phyloP scores from a whole-genome alignment of 2,797 vertebrate species.

The Diglossa cyanea region DNA sequence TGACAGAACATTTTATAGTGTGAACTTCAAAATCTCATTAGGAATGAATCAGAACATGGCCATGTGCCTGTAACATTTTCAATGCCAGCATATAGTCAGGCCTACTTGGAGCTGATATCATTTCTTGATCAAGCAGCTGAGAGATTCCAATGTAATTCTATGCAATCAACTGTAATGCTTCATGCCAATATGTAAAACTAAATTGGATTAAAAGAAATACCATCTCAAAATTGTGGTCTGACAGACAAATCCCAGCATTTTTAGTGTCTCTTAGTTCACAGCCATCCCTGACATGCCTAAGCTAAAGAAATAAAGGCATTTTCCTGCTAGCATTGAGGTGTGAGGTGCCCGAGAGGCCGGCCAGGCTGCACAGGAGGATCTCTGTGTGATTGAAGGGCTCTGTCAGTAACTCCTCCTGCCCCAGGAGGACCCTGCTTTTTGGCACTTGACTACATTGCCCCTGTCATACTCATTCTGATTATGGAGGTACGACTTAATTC shows the following conservation, averaged over 20 bases:
- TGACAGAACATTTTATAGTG: conserved; percentile 68
- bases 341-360: fast-evolving
- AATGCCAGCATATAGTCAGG: conserved; percentile 43
- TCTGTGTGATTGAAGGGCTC: neutral
- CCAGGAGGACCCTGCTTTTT: neutral
- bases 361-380: neutral
- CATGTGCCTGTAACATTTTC: conserved; percentile 37
- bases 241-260: conserved; percentile 57
- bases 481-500: neutral
- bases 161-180: conserved; percentile 55
- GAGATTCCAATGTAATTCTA: conserved; percentile 55
- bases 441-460: neutral
- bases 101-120: neutral
- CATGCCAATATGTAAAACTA: conserved; percentile 48
- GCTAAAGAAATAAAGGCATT: conserved; percentile 7
- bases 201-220: conserved; percentile 59
- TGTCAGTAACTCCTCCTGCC: neutral
- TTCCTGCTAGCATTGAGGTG: neutral
- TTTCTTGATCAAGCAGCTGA: conserved; percentile 59
- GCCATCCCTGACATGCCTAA: neutral
- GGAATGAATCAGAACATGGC: conserved; percentile 31
- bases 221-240: conserved; percentile 27
- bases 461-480: neutral
- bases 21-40: conserved; percentile 68
- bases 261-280: neutral